phyloP scores from a whole-genome alignment of 2,888 invertebrate species.

The Agriopis aurantiaria region DNA sequence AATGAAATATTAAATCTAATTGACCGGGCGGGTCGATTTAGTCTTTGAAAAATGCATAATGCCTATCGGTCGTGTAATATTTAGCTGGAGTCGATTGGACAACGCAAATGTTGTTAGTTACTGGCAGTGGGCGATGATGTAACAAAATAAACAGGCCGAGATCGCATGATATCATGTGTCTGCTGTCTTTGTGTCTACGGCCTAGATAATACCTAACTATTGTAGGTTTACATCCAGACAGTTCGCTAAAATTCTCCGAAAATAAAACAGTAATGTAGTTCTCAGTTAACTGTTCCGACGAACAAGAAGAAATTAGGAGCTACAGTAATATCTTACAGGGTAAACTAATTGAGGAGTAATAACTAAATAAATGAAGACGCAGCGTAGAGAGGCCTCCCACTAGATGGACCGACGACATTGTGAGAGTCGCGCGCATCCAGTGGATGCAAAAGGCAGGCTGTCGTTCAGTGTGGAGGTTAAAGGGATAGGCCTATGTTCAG shows the following conservation, averaged over 20 bases:
- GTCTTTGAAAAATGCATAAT: slow-evolving; percentile 24
- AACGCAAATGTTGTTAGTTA: slow-evolving; percentile 35
- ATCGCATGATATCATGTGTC: slow-evolving; percentile 56
- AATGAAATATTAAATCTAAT: no score
- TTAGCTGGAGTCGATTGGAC: slow-evolving; percentile 23
- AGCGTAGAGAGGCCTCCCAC: no score
- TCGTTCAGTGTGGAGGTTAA: no score
- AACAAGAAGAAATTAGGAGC: neutral
- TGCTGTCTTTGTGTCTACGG: slow-evolving; percentile 39
- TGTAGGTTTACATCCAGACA: neutral
- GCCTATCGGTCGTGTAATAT: slow-evolving; percentile 19
- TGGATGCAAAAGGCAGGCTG: no score
- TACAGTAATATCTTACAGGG: neutral
- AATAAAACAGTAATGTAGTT: neutral
- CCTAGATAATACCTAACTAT: slow-evolving; percentile 34
- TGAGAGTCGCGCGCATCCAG: no score
- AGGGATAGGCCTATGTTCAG: no score
- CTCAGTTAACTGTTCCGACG: neutral
- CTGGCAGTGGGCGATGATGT: slow-evolving; percentile 51
- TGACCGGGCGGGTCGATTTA: neutral
- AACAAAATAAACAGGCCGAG: slow-evolving; percentile 53
- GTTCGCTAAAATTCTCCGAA: slow-evolving; percentile 4
- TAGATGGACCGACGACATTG: no score
- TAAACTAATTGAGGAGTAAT: neutral
- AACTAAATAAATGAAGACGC: no score